Base-by-base conservation (phyloP, 2,797 vertebrate genomes). In the Clarias laeviceps region DNA sequence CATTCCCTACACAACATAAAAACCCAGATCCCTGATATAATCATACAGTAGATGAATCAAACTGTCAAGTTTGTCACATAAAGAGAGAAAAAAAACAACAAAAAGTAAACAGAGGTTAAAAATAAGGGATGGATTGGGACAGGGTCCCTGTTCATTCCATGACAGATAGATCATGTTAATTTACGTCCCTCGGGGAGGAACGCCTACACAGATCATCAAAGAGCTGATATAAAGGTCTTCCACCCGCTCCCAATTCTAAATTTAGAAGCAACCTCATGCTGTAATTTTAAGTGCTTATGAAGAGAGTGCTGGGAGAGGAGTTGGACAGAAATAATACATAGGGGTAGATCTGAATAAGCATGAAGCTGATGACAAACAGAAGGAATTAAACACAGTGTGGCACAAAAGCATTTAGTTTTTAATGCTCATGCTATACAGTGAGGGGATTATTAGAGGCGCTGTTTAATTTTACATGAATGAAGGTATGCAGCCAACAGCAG, bases 401-500 rank as follows among this genome's bases (percentile, higher is more conserved):
- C 66, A 82, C 84, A 84, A 37, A 82, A 64, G 80, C 66, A 59
- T 20, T 61, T 29, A 29, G 54, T 34, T 56, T 37, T 82, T 79
- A 85, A 82, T 72, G 69, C 61, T 29, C 65, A 86, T 86, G 85
- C 78, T 40, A 54, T 40, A 64, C 45, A 12, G 45, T 50, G 45
- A 37, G 54, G 15, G 65, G 32, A 77, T 76, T 40, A 34, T 54
- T 27, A 56, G 29, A 54, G 11, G 22, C 34, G 45, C 61, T 34
- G 56, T 74, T 72, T 45, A n/a, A 57, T 18, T 74, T 22, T 59
- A 27, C 37, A 54, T 72, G 72, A 82, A 61, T 32, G 5, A 17
- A 20, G 11, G 2, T 57, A 84, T 37, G 56, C 59, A 76, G 84
- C 73, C 76, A 80, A 89, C 24, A 73, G 80, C 90, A 93, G 83